Evolutionary conservation across 2,113 vertebrate species (phyloP).

Genomic region (human (Homo sapiens)): GRCh38 chr1:67962501-67963000

Average conservation of each 20-base stretch:
- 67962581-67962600: too few species aligned
- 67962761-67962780: neutral
- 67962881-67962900: neutral
- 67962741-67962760: neutral
- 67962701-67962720: neutral
- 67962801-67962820: neutral
- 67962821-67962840: neutral
- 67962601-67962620: neutral
- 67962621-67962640: neutral
- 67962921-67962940: neutral
- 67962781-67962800: neutral
- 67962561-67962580: neutral
- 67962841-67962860: neutral
- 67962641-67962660: neutral
- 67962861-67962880: neutral
- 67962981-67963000: neutral
- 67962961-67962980: neutral
- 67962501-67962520: too few species aligned
- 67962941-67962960: neutral
- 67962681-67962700: neutral
- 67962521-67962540: neutral
- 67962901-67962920: neutral
- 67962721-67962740: neutral
- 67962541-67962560: neutral
- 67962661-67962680: neutral